Evolutionary conservation across 1,140 invertebrate genomes (phyloP).

Genomic region (Euborellia annulipes): DNA sequence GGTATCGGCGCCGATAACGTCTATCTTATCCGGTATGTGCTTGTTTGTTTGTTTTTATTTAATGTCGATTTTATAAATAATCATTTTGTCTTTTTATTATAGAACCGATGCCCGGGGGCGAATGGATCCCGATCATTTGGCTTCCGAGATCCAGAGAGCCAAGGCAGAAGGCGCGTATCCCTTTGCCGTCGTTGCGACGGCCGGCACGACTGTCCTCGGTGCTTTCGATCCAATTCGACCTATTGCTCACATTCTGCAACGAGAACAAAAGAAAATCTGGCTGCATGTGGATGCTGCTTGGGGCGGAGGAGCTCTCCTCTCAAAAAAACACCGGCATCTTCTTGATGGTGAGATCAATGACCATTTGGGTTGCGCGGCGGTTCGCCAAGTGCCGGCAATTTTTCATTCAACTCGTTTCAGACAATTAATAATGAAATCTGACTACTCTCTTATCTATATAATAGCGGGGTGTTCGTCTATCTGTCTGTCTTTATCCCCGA

Average conservation of each 20-base stretch:
- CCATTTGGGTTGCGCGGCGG: constrained; percentile 34
- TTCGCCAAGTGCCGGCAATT: no score
- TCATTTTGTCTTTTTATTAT: no score
- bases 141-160: constrained; percentile 27
- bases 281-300: constrained; percentile 93
- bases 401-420: no score
- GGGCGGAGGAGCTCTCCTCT: constrained; percentile 80
- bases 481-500: no score
- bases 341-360: no score
- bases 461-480: no score
- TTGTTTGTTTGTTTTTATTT: no score
- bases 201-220: constrained; percentile 44
- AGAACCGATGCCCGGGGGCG: constrained; percentile 47
- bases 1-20: constrained; percentile 65
- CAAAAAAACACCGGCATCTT: constrained; percentile 56
- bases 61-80: no score
- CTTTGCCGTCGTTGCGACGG: constrained; percentile 16
- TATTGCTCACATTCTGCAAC: constrained; percentile 65
- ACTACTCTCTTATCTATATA: no score
- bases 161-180: constrained; percentile 2
- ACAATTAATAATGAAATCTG: no score
- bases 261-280: constrained; percentile 79
- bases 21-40: constrained; percentile 40
- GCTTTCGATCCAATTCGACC: constrained; percentile 77
- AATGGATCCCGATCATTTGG: constrained; percentile 44